phyloP scores from a whole-genome alignment of 2,797 vertebrate species.

The Pseudocheirus occidentalis region DNA sequence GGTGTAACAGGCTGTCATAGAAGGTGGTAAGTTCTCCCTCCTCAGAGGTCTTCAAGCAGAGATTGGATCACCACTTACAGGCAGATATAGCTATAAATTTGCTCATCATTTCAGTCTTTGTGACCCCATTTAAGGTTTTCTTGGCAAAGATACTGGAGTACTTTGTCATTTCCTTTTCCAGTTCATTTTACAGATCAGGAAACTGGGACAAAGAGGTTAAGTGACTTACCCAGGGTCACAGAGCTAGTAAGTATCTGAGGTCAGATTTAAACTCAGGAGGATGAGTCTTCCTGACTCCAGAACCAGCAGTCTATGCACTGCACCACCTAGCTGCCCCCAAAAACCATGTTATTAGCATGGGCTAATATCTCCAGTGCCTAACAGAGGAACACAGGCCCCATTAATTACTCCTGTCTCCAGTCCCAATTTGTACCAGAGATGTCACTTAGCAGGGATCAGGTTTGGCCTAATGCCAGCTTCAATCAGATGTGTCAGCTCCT shows the following conservation, averaged over 20 bases:
- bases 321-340: neutral
- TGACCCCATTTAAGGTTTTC: neutral
- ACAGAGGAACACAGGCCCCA: conserved; percentile 13
- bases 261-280: neutral
- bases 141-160: neutral
- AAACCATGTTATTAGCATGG: neutral
- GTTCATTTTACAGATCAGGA: neutral
- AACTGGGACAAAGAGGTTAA: neutral
- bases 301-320: neutral
- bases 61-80: neutral
- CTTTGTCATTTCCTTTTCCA: neutral
- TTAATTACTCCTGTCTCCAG: conserved; percentile 47
- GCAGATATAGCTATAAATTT: neutral
- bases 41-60: neutral
- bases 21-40: neutral
- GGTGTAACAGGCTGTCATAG: neutral
- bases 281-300: neutral
- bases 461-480: conserved; percentile 48
- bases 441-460: neutral
- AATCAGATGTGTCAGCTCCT: conserved; percentile 40
- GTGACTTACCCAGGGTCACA: neutral
- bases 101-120: neutral
- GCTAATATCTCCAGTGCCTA: neutral
- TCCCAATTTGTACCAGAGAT: conserved; percentile 5
- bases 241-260: neutral